phyloP scores from a whole-genome alignment of 1,140 invertebrate genomes.

The Planococcus citri region DNA sequence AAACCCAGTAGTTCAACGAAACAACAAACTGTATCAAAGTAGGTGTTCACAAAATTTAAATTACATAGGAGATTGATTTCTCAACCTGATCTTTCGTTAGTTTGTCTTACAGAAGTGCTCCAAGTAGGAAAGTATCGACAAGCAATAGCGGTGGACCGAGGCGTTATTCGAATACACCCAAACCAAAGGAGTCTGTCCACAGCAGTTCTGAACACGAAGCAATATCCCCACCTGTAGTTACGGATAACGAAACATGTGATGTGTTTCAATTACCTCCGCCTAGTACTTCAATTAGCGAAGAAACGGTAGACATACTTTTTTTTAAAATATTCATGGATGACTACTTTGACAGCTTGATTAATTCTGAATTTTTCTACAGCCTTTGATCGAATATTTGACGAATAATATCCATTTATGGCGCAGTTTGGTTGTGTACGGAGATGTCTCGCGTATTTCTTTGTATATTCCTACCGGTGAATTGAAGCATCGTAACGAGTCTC shows the following conservation, averaged over 20 bases:
- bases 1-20: neutral
- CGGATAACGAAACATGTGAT: neutral
- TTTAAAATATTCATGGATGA: neutral
- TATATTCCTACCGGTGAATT: neutral
- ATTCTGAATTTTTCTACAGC: neutral
- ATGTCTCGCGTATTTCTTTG: neutral
- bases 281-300: neutral
- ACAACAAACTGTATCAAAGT: neutral
- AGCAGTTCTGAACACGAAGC: conserved; percentile 20
- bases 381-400: neutral
- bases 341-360: neutral
- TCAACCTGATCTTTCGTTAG: too few species aligned
- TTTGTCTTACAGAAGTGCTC: conserved; percentile 16
- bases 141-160: conserved; percentile 21
- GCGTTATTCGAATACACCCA: neutral
- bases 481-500: neutral
- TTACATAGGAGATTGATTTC: too few species aligned
- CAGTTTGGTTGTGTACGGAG: neutral
- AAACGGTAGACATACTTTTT: too few species aligned
- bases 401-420: neutral
- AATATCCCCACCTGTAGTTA: neutral
- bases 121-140: conserved; percentile 24
- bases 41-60: neutral
- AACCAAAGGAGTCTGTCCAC: conserved; percentile 22
- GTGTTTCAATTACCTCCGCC: neutral